Conservation (phyloP, 2,797 vertebrate species). For the Austrolebias charrua region DNA sequence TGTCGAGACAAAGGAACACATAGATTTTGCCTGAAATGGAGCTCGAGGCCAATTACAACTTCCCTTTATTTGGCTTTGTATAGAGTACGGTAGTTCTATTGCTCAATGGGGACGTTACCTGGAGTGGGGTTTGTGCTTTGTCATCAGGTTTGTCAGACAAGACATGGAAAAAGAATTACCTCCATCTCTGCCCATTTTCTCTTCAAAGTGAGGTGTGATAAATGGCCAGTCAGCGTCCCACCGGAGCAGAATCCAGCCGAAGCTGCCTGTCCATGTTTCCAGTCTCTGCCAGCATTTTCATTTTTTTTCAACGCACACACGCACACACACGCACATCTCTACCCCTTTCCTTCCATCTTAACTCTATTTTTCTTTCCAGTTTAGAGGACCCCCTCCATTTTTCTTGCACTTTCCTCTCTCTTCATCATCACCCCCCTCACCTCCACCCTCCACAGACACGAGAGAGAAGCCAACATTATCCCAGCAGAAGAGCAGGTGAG, state of each 20-base stretch:
- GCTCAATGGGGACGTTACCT: conserved; percentile 59
- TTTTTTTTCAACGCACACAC: conserved; percentile 33
- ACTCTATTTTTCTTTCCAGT: conserved; percentile 53
- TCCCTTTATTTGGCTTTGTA: conserved; percentile 44
- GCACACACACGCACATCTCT: conserved; percentile 27
- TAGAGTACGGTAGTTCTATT: conserved; percentile 59
- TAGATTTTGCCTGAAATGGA: conserved; percentile 46
- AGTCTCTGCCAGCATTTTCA: conserved; percentile 57
- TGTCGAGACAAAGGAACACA: conserved; percentile 34
- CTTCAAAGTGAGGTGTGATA: conserved; percentile 67
- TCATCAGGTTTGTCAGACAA: conserved; percentile 75
- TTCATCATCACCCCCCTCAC: conserved; percentile 44
- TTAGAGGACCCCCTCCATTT: conserved; percentile 38
- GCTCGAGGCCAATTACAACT: conserved; percentile 42
- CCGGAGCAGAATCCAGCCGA: conserved; percentile 66
- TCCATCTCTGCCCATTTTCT: conserved; percentile 43
- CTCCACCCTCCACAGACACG: conserved; percentile 45
- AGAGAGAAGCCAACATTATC: conserved; percentile 75
- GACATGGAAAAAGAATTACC: conserved; percentile 39
- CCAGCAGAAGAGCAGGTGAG: conserved; percentile 73
- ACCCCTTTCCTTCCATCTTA: conserved; percentile 52
- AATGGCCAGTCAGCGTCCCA: conserved; percentile 73
- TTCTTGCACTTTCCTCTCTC: conserved; percentile 32
- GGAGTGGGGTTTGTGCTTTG: conserved; percentile 64
- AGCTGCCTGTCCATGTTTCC: conserved; percentile 55